Evolutionary conservation across 2,113 vertebrate genomes (phyloP), one percentile per base, ranked within the genome.

Genomic region (Phycodurus eques): DNA sequence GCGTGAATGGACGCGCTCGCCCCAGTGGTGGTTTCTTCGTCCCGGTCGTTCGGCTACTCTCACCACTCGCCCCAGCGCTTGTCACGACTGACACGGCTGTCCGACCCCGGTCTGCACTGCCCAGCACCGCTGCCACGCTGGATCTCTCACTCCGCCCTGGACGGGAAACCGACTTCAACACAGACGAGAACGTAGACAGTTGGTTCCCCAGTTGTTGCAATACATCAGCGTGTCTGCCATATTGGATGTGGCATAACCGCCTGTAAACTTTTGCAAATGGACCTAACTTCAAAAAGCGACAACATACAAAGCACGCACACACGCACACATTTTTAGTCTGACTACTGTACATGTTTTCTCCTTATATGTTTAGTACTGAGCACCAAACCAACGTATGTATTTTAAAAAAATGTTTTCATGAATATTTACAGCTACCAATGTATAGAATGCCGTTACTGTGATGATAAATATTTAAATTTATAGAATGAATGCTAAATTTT

Each of bases 111-210:
- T 71, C 75, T 78, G 82, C 70, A 76, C 82, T 77, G 76, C 84
- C 83, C 75, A 71, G 22, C 59, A 68, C 44, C 63, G 39, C 66
- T 67, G 64, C 67, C 59, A 44, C 70, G 61, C 60, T 2, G 64
- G 1, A 77, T 10, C 71, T 56, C 75, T 83, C 83, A 76, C 82
- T 84, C 73, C 75, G 76, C 90, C 84, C 83, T 80, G 86, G 82
- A 53, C 74, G 47, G 86, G 86, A 76, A 49, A 15, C 72, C 59
- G 33, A 54, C 73, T 47, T 77, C 75, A 43, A 15, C 46, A 19
- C 66, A 10, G 15, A 11, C 27, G n/a, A 2, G 6, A 13, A 65
- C 42, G 12, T 22, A 31, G 22, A 14, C 56, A 31, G 22, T 57
- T 22, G n/a, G 11, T 22, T 27, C n/a, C 20, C n/a, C 4, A 27